Evolutionary conservation across 2,797 vertebrate species (phyloP).

Genomic region (Siniperca scherzeri): DNA sequence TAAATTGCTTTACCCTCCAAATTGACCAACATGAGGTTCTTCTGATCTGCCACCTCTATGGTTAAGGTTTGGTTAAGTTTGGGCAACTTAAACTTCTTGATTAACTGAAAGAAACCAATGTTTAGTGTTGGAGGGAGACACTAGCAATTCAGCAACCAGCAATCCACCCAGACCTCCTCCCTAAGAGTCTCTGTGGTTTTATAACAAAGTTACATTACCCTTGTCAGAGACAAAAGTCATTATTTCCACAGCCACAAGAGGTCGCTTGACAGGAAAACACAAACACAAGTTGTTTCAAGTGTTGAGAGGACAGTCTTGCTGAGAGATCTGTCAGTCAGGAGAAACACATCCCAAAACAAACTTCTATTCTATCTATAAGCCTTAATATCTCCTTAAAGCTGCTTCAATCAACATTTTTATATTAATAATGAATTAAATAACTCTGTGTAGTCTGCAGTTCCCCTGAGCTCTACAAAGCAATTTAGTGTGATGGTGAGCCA

Average conservation of each 20-base stretch:
- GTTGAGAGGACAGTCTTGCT: not conserved
- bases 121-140: not conserved
- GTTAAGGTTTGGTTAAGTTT: too few relatives aligned
- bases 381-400: not conserved
- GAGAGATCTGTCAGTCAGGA: not conserved
- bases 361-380: not conserved
- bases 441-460: not conserved
- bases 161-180: not conserved
- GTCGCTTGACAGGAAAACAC: not conserved
- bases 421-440: not conserved
- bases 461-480: not conserved
- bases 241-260: too few relatives aligned
- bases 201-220: too few relatives aligned
- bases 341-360: not conserved
- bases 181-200: too few relatives aligned
- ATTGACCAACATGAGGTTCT: not conserved
- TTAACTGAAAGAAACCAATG: not conserved
- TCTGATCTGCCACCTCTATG: not conserved
- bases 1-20: not conserved
- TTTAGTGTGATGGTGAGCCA: not conserved
- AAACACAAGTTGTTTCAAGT: not conserved
- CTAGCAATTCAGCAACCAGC: not conserved
- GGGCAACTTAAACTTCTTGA: too few relatives aligned
- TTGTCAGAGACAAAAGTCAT: not conserved
- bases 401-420: not conserved